Evolutionary conservation across 1,140 invertebrate genomes (phyloP).

Genomic region (Diorhabda sublineata): DNA sequence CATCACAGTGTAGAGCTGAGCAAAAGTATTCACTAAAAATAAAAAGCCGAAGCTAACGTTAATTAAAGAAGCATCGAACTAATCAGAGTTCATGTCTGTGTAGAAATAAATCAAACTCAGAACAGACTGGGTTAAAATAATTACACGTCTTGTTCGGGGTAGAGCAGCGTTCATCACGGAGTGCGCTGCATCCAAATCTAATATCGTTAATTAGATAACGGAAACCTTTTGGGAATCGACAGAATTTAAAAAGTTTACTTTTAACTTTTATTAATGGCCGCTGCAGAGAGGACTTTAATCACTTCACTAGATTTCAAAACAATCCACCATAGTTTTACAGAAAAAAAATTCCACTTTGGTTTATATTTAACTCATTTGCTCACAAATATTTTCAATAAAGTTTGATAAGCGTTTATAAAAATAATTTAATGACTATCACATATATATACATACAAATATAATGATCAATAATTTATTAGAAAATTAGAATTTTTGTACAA

Average conservation of each 20-base stretch:
- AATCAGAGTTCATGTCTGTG: slow-evolving; percentile 47
- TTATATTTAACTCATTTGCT: too few relatives aligned
- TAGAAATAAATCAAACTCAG: slow-evolving; percentile 46
- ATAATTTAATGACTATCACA: too few relatives aligned
- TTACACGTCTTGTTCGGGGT: slow-evolving; percentile 13
- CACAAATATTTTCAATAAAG: too few relatives aligned
- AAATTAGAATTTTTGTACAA: too few relatives aligned
- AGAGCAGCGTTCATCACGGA: slow-evolving; percentile 43
- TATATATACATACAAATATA: too few relatives aligned
- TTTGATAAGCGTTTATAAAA: too few relatives aligned
- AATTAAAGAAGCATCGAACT: slow-evolving; percentile 47
- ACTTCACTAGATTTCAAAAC: background rate
- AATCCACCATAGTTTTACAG: background rate
- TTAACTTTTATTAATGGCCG: slow-evolving; percentile 26
- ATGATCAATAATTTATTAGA: too few relatives aligned
- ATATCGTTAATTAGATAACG: slow-evolving; percentile 48
- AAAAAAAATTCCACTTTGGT: too few relatives aligned
- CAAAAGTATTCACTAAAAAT: slow-evolving; percentile 35
- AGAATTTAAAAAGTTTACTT: slow-evolving; percentile 36
- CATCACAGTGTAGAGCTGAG: background rate
- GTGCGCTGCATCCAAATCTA: slow-evolving; percentile 44
- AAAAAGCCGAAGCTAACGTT: slow-evolving; percentile 40
- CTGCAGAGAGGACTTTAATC: slow-evolving; percentile 1
- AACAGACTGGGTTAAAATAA: slow-evolving; percentile 45
- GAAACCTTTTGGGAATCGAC: slow-evolving; percentile 39